Percentiles rank a stretch among this genome's conserved stretches.
phyloP scores from a whole-genome alignment of 2,888 invertebrate genomes.

The Drosophila longiperda region DNA sequence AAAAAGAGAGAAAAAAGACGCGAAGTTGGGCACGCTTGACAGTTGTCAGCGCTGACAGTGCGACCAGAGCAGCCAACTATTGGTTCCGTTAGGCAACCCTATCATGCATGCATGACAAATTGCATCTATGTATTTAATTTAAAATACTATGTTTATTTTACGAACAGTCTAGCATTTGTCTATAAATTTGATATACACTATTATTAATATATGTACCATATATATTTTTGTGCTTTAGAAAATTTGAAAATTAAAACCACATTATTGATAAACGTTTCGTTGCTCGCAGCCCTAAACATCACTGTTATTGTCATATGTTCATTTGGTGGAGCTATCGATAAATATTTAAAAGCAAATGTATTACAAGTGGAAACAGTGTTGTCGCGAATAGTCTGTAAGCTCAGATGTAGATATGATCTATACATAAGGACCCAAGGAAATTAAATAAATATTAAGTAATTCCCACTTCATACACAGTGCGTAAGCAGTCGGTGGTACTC shows the following conservation, averaged over 20 bases:
- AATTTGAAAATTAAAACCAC: neutral
- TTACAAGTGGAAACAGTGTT: conserved; percentile 35
- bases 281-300: conserved; percentile 3
- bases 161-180: conserved; percentile 1
- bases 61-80: conserved; percentile 47
- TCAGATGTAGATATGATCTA: conserved; percentile 26
- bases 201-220: neutral
- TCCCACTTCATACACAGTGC: conserved; percentile 6
- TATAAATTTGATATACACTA: neutral
- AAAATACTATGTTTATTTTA: neutral
- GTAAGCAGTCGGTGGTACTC: neutral
- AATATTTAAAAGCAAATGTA: neutral
- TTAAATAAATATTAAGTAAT: conserved; percentile 13
- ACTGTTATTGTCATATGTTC: neutral
- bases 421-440: conserved; percentile 36
- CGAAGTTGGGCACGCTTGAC: conserved; percentile 76
- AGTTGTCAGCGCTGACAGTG: conserved; percentile 36
- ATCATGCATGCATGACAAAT: conserved; percentile 28
- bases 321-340: conserved; percentile 35
- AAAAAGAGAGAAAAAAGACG: conserved; percentile 81
- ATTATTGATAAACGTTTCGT: conserved; percentile 6
- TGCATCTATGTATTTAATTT: neutral
- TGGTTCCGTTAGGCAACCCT: conserved; percentile 36
- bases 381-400: conserved; percentile 12
- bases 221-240: neutral